Evolutionary conservation across 2,113 vertebrate species (phyloP), one percentile per base, ranked within the genome.

Genomic region (Athene noctua): DNA sequence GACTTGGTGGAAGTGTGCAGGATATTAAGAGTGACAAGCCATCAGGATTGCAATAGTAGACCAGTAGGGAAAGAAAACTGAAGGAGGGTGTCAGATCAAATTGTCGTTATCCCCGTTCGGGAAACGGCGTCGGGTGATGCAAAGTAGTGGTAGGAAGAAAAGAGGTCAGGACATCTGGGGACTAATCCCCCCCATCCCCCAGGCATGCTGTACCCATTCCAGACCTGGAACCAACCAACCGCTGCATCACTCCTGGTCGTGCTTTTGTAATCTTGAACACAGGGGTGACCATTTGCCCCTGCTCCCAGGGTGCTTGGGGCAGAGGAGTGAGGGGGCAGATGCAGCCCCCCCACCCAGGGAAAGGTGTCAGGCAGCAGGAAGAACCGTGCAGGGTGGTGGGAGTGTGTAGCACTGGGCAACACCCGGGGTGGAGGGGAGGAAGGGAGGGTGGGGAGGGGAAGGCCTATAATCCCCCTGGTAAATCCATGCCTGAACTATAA

Each of bases 401-500:
- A 94, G 49, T 9, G 58, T 13, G 68, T 49, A 57, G 77, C 72
- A 21, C 77, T 9, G 83, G 93, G 87, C 70, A 87, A 2, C 65
- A 15, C 58, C 13, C 8, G 26, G 65, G 85, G 40, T 55, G 52
- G 90, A 81, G 66, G 77, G 57, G 47, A 96, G n/a, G 61, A 73
- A 51, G 72, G 86, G 92, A 84, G 83, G 30, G 54, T 40, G 77
- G 72, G 62, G 70, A 82, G 86, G 73, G 80, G 34, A 96, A 95
- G 96, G 87, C 91, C 93, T 96, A 96, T 97, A 97, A 97, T 97
- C 96, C 96, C 92, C 94, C 96, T 91, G 94, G 93, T 97, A 97
- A 97, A 97, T 96, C 96, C 93, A 93, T 58, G 96, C 94, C 96
- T 96, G 96, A 96, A 94, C 96, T 97, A 96, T 96, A 97, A 97